Evolutionary conservation across 2,888 invertebrate species (phyloP), one percentile per base, ranked within the genome.

Genomic region (Nomada ruficornis): DNA sequence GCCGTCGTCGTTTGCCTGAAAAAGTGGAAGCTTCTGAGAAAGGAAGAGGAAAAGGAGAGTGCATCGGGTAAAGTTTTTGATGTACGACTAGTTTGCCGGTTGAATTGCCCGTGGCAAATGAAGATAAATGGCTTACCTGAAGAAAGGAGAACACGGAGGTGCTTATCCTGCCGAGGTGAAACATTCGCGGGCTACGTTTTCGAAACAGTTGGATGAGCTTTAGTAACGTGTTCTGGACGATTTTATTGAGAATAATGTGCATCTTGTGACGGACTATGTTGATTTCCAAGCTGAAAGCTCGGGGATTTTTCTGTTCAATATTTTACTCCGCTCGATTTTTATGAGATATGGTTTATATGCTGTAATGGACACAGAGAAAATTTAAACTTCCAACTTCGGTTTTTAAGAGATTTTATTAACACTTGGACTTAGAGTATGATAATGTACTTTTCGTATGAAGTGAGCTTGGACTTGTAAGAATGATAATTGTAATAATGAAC

Each of bases 71-170:
- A 86, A 81, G 77, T 86, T 86, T 86, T 84, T 86, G 84, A 86
- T 81, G 55, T 73, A 86, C 72, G 86, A 77, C 65, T 54, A 59
- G 73, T 75, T 86, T 86, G 68, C 69, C 70, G 68, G 78, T 73
- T 69, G 78, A 86, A 83, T 81, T 79, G 78, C 76, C 76, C 20
- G 69, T 42, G 69, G 77, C 64, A 86, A 86, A 86, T 86, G 86
- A 86, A 86, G 86, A 86, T 62, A 77, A 84, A 86, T 80, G 84
- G 71, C 29, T 36, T 62, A 59, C 59, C 55, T 44, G 13, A 13
- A 18, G 54, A 64, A 76, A 76, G 68, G 68, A 59, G 77, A 71
- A 20, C 36, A 57, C 55, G 50, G 60, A 68, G 71, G 47, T 82
- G 75, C 77, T 80, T 67, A 63, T 83, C 68, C 54, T 70, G 47